These are phyloP conservation scores for Drosophila nr. perissopoda DNA, from an alignment of 2,888 invertebrate genomes.

Conservation along the genomic window DNA sequence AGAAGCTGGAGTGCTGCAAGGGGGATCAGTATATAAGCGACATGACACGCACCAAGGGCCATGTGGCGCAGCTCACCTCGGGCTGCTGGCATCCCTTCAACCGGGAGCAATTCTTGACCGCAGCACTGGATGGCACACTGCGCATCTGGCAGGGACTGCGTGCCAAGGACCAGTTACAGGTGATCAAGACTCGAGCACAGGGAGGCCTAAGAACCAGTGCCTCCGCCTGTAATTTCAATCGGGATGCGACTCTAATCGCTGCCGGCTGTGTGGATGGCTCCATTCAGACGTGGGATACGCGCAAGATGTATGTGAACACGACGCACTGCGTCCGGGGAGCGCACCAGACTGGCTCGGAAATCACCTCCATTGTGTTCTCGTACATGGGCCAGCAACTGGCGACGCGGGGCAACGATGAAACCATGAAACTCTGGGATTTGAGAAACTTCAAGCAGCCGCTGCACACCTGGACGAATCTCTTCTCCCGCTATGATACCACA, in stretches of 20 bases:
- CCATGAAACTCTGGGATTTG: constrained; percentile 97
- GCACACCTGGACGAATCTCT: constrained; percentile 89
- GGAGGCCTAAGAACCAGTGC: constrained; percentile 95
- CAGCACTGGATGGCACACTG: constrained; percentile 96
- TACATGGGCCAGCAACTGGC: constrained; percentile 91
- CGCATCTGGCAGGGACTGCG: constrained; percentile 95
- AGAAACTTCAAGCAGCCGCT: constrained; percentile 92
- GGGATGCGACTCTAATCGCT: constrained; percentile 94
- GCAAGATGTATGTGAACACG: constrained; percentile 95
- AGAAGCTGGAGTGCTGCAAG: constrained; percentile 95
- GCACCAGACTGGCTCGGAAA: constrained; percentile 92
- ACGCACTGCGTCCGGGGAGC: constrained; percentile 91
- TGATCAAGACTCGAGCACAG: constrained; percentile 94
- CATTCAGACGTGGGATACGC: constrained; percentile 97
- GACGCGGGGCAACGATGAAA: constrained; percentile 95
- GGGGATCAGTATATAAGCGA: constrained; percentile 98
- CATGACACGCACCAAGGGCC: constrained; percentile 96
- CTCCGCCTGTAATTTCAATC: constrained; percentile 92
- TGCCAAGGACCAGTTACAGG: constrained; percentile 90
- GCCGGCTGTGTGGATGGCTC: constrained; percentile 96
- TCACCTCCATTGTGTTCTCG: constrained; percentile 94
- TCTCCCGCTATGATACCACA: constrained; percentile 93
- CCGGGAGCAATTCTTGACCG: constrained; percentile 97
- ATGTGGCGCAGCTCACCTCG: constrained; percentile 94
- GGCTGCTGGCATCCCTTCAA: constrained; percentile 97